phyloP scores from a whole-genome alignment of 2,888 invertebrate species.

The Synergus itoensis region DNA sequence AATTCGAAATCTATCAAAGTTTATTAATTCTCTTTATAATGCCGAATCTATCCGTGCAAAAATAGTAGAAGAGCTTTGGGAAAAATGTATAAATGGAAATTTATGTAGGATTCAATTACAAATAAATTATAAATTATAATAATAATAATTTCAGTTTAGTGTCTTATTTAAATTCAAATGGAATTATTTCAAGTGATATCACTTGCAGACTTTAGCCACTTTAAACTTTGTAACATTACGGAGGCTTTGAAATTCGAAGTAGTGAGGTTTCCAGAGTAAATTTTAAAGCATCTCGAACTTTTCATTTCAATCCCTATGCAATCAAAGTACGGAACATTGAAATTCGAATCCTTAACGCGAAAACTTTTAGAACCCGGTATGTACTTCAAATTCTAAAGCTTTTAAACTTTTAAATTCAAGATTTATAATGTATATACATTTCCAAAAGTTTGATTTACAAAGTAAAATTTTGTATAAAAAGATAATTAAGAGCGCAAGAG shows the following conservation, averaged over 20 bases:
- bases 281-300: constrained; percentile 21
- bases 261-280: not conserved
- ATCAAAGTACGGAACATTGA: constrained; percentile 19
- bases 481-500: not conserved
- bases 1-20: not conserved
- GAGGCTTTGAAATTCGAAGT: not conserved
- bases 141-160: too few relatives aligned
- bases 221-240: not conserved
- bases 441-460: not conserved
- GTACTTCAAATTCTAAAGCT: constrained; percentile 2
- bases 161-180: not conserved
- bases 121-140: too few relatives aligned
- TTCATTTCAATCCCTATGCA: constrained; percentile 15
- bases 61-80: not conserved
- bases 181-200: not conserved
- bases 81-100: too few relatives aligned
- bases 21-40: not conserved
- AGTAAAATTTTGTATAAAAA: not conserved
- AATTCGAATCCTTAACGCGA: constrained; percentile 9
- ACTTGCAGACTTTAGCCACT: not conserved
- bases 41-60: not conserved
- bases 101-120: too few relatives aligned
- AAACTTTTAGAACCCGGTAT: not conserved
- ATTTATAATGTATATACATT: not conserved
- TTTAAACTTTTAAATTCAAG: constrained; percentile 3